Evolutionary conservation across 2,888 invertebrate species (phyloP), one percentile per base, ranked within the genome.

Genomic region (Apotomis betuletana): DNA sequence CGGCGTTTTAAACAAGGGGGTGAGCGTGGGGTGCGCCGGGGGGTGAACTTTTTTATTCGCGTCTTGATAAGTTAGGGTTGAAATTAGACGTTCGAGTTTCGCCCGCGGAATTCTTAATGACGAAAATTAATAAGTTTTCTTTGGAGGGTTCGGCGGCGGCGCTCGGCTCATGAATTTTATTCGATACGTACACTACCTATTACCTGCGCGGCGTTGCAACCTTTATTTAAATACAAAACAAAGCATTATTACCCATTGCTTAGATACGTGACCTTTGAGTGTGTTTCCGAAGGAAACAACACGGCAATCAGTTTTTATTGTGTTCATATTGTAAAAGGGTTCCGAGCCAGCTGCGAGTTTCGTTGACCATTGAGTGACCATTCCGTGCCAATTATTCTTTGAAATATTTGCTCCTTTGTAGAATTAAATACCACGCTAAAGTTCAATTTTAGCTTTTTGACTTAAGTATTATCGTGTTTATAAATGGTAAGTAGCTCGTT

Each of bases 51-150:
- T 92, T 94, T 93, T 93, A 93, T 93, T 91, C 93, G 91, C 92
- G 92, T 94, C 94, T 93, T 94, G 94, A 94, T 94, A 94, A 94
- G 93, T 93, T 93, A 92, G 93, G 93, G 93, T 93, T 93, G 93
- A 93, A 93, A 93, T 93, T 93, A 93, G 93, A 93, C 93, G 93
- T 91, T 92, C 90, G 91, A 92, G 92, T 93, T 93, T 92, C 93
- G 93, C 90, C 90, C 90, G 93, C 93, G 92, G 93, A 93, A 93
- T 93, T 92, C 92, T 92, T 93, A 92, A 93, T 93, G 93, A 93
- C 89, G 90, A 90, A 93, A 92, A 92, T 93, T 93, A 93, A 93
- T 93, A 93, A 93, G 93, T 92, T 93, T 92, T 92, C 90, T 89
- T 91, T 90, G 88, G 89, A 91, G 91, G 89, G 91, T 83, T 83